Percentiles rank a stretch among this genome's conserved stretches.
phyloP scores from a whole-genome alignment of 2,797 vertebrate genomes.

The Dipus sagitta region DNA sequence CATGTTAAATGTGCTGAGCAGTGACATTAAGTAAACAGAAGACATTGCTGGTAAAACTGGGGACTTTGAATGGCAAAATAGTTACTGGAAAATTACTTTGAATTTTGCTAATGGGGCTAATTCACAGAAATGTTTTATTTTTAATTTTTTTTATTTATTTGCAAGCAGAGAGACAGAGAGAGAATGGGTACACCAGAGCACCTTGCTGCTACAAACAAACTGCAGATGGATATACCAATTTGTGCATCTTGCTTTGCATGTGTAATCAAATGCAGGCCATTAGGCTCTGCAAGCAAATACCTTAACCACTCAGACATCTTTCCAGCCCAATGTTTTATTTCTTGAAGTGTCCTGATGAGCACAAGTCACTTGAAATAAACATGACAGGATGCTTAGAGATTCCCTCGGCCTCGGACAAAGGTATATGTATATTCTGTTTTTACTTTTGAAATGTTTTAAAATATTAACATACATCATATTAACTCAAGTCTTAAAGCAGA shows the following conservation, averaged over 20 bases:
- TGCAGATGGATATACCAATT: too few relatives aligned
- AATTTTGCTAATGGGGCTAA: not conserved
- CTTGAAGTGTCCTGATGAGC: conserved; percentile 8
- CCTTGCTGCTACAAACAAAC: too few relatives aligned
- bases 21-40: not conserved
- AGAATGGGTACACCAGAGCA: too few relatives aligned
- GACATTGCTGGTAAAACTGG: not conserved
- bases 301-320: too few relatives aligned
- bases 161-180: too few relatives aligned
- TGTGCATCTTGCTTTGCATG: too few relatives aligned
- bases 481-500: not conserved
- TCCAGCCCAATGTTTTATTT: not conserved
- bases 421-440: not conserved
- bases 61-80: not conserved
- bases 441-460: conserved; percentile 20
- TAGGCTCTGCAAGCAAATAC: too few relatives aligned
- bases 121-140: not conserved
- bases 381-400: not conserved
- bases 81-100: not conserved
- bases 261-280: too few relatives aligned
- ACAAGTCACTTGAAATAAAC: conserved; percentile 5
- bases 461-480: not conserved
- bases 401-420: not conserved
- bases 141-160: too few relatives aligned
- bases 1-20: not conserved